A percentile compares a stretch with the other conserved stretches of the same genome.
Conservation (phyloP, 37 sponge, comb jelly and placozoan genomes). For the Amphimedon queenslandica region DNA sequence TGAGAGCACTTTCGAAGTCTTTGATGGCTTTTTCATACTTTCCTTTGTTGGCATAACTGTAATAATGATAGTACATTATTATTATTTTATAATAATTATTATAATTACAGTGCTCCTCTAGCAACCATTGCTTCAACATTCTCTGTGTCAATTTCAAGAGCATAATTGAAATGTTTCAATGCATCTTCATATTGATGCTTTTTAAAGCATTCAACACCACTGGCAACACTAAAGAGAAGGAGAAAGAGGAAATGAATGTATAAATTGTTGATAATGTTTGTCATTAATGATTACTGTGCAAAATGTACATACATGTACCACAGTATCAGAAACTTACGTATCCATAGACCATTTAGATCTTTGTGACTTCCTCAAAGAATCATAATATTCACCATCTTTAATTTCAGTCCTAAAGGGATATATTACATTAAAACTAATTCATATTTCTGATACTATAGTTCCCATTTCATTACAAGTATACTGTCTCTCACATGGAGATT, state of each 20-base stretch:
- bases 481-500: conserved; percentile 19
- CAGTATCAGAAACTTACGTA: conserved; percentile 19
- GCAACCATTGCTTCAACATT: conserved; percentile 85
- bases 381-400: conserved; percentile 33
- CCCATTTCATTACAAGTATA: too few relatives aligned
- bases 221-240: conserved; percentile 43
- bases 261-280: not conserved
- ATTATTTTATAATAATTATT: not conserved
- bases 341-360: conserved; percentile 71
- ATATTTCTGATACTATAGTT: not conserved
- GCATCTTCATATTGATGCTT: conserved; percentile 41
- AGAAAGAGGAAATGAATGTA: conserved; percentile 2
- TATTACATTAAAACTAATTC: not conserved
- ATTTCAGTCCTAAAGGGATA: conserved; percentile 25
- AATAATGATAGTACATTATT: not conserved
- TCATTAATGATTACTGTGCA: too few relatives aligned
- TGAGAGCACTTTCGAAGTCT: conserved; percentile 65
- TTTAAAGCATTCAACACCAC: conserved; percentile 67
- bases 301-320: not conserved
- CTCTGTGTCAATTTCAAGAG: conserved; percentile 58
- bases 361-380: conserved; percentile 55
- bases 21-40: conserved; percentile 39
- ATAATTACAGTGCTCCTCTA: conserved; percentile 72
- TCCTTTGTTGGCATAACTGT: conserved; percentile 57
- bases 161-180: conserved; percentile 59